phyloP scores from a whole-genome alignment of 2,888 invertebrate species.

The Eilema depressum region DNA sequence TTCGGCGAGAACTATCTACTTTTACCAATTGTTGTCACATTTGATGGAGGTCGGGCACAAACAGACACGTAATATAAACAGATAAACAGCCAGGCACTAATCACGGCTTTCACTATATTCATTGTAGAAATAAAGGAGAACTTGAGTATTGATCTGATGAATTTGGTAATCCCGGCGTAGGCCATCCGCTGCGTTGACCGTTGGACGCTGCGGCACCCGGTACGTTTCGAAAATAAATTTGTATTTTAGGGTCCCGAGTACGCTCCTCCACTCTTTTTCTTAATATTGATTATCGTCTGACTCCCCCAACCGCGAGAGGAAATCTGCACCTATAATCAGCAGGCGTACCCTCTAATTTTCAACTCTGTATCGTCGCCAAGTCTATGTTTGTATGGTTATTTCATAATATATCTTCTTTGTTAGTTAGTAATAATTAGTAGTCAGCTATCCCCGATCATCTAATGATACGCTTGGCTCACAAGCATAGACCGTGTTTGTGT shows the following conservation, averaged over 20 bases:
- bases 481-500: not conserved
- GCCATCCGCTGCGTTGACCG: too few relatives aligned
- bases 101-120: too few relatives aligned
- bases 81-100: not conserved
- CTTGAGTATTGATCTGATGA: not conserved
- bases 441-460: not conserved
- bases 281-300: too few relatives aligned
- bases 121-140: too few relatives aligned
- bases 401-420: not conserved
- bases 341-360: too few relatives aligned
- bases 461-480: not conserved
- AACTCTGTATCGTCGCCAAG: not conserved
- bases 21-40: not conserved
- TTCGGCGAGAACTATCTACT: not conserved
- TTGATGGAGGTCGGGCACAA: not conserved
- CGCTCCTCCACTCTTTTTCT: too few relatives aligned
- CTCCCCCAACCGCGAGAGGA: too few relatives aligned
- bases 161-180: too few relatives aligned
- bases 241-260: too few relatives aligned
- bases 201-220: too few relatives aligned
- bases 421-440: not conserved
- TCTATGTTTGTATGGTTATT: not conserved
- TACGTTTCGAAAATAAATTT: too few relatives aligned
- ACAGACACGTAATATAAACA: not conserved
- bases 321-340: too few relatives aligned